phyloP scores from a whole-genome alignment of 2,113 vertebrate genomes.

The Eretmochelys imbricata region DNA sequence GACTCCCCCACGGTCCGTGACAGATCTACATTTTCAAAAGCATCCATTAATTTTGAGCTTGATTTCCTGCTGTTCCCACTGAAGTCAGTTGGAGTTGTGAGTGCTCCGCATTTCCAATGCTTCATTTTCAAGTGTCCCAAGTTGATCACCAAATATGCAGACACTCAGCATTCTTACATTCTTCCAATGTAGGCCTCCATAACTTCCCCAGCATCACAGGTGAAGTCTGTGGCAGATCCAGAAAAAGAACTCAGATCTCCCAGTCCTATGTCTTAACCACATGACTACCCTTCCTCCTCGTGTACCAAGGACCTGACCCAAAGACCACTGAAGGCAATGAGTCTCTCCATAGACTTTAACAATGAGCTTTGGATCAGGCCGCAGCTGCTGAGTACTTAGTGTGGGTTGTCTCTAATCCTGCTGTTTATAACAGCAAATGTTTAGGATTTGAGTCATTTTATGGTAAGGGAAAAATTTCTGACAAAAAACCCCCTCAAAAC shows the following conservation, averaged over 20 bases:
- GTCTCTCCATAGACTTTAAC: not conserved
- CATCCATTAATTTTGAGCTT: accelerated
- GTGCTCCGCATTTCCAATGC: not conserved
- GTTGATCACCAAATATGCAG: not conserved
- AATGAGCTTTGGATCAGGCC: not conserved
- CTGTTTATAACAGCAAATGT: conserved; percentile 52
- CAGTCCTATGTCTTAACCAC: not conserved
- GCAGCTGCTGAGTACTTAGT: conserved; percentile 42
- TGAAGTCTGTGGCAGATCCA: conserved; percentile 32
- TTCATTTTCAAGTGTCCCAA: not conserved
- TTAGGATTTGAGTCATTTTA: not conserved
- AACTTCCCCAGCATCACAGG: conserved; percentile 1
- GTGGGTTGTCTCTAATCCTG: conserved; percentile 10
- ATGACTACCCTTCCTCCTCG: conserved; percentile 4
- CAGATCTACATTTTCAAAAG: not conserved
- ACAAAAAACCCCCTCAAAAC: not conserved
- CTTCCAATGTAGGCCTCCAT: not conserved
- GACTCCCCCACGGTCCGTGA: no score
- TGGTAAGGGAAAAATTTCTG: not conserved
- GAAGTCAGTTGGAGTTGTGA: not conserved
- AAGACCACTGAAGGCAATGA: not conserved
- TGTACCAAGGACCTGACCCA: not conserved
- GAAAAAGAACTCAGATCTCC: not conserved
- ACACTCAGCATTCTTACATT: not conserved
- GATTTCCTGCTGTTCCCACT: not conserved